These are phyloP conservation scores for Hemicentrotus pulcherrimus DNA, from an alignment of 35 echinoderm and acorn worm genomes.

Conservation along the genomic window DNA sequence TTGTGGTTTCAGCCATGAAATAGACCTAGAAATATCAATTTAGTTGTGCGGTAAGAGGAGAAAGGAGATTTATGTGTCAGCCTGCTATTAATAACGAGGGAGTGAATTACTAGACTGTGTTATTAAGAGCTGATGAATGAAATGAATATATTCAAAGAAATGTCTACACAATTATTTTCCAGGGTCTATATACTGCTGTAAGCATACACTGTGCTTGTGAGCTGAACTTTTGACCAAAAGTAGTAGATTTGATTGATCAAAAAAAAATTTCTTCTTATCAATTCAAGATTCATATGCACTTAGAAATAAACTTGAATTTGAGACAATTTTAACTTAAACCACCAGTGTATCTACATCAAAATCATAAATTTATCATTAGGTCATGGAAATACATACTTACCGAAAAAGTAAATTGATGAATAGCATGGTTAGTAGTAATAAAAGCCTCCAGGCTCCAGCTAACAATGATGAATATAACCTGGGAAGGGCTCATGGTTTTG, in stretches of 20 bases:
- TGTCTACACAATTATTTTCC: neutral
- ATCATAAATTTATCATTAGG: no score
- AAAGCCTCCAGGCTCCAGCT: no score
- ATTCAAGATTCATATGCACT: no score
- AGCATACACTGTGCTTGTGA: neutral
- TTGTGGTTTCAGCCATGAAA: slow-evolving; percentile 11
- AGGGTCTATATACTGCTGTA: neutral
- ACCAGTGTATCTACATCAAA: no score
- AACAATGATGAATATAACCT: no score
- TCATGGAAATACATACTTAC: no score
- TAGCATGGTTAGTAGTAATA: no score
- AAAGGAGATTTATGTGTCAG: slow-evolving; percentile 11
- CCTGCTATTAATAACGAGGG: neutral
- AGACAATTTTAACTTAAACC: no score
- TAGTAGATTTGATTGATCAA: neutral
- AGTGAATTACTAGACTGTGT: neutral
- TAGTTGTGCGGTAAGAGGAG: neutral
- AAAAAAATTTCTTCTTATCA: neutral
- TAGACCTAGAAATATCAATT: slow-evolving; percentile 13
- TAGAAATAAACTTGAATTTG: no score
- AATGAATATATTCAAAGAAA: neutral
- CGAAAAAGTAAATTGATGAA: no score
- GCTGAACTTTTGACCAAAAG: neutral
- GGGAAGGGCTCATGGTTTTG: no score
- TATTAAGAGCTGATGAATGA: neutral